Base-by-base conservation (phyloP, 53 echinoderm and acorn worm species). In the Paracentrotus lividus region DNA sequence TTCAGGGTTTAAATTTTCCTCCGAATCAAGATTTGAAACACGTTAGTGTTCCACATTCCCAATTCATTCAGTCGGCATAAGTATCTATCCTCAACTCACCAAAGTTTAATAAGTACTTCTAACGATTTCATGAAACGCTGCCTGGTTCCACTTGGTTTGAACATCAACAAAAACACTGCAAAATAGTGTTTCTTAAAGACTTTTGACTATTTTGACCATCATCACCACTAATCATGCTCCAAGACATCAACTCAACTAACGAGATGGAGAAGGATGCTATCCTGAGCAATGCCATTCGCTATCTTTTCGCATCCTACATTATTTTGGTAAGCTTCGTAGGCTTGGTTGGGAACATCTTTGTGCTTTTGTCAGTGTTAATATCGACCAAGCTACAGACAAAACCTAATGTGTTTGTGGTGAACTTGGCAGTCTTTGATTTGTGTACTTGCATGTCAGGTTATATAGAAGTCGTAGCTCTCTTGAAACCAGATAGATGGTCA, bases 331-430 rank as follows among this genome's bases (percentile, higher is more conserved):
- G 24, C 13, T 23, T 44, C 0, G 27, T 18, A 29, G 85, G 85
- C 21, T 23, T 32, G 26, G 26, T 26, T 51, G 85, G 85, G 5
- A 85, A 85, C 52, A 31, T 49, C 5, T 53, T 85, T 26, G 24
- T 24, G 20, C n/a, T 85, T 49, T 13, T 85, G 26, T 49, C 85
- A 5, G 53, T 85, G 15, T 49, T 27, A 23, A 8, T 85, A 10
- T 85, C 85, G 31, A 29, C 49, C 16, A 85, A 85, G 51, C 85
- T 85, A 6, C 85, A 85, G 24, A 85, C 85, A 4, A 85, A 49
- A 85, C 49, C 85, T 32, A 85, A 85, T 27, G 85, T 53, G 3
- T 85, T 85, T 49, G 49, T 85, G 42, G 85, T 85, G 24, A 85
- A 49, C 42, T 24, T 85, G 52, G 85, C 85, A 29, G 3, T 27